These are phyloP conservation scores for Lissocephala sabroskyi DNA, from an alignment of 2,888 invertebrate species.

Conservation along the genomic window DNA sequence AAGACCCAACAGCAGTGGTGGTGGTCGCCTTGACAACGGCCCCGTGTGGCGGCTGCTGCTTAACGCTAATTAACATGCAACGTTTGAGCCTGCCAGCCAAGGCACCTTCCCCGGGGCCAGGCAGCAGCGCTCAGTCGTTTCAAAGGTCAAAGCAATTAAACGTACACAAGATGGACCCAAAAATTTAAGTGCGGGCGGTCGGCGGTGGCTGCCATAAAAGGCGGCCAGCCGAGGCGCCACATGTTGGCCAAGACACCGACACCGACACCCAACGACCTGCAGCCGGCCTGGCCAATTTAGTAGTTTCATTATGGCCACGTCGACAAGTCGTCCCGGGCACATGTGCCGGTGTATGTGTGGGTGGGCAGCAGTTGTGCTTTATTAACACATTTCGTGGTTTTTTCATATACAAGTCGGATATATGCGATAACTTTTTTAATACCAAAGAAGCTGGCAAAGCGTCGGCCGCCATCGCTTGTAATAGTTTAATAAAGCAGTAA, in stretches of 20 bases:
- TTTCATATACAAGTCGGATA: not conserved
- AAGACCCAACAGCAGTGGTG: too few relatives aligned
- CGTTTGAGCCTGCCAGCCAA: conserved; percentile 5
- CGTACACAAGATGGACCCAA: conserved; percentile 31
- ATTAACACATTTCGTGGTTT: conserved; percentile 51
- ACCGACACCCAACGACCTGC: not conserved
- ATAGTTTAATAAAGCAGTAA: conserved; percentile 67
- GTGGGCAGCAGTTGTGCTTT: conserved; percentile 63
- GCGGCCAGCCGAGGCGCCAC: not conserved
- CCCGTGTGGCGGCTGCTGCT: conserved; percentile 27
- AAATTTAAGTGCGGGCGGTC: conserved; percentile 33
- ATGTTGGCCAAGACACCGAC: too few relatives aligned
- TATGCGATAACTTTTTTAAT: conserved; percentile 57
- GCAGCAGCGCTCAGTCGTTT: not conserved
- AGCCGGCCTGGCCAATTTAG: conserved; percentile 39
- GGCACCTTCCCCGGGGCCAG: not conserved
- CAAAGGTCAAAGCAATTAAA: conserved; percentile 71
- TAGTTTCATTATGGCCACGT: conserved; percentile 64
- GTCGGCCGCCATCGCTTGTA: conserved; percentile 46
- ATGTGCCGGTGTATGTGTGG: too few relatives aligned
- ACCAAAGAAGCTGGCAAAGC: conserved; percentile 15
- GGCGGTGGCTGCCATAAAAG: not conserved
- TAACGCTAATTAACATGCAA: conserved; percentile 63
- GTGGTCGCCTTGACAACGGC: conserved; percentile 23
- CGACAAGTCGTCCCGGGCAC: not conserved